phyloP scores from a whole-genome alignment of 2,113 vertebrate genomes.

The Hylia prasina region DNA sequence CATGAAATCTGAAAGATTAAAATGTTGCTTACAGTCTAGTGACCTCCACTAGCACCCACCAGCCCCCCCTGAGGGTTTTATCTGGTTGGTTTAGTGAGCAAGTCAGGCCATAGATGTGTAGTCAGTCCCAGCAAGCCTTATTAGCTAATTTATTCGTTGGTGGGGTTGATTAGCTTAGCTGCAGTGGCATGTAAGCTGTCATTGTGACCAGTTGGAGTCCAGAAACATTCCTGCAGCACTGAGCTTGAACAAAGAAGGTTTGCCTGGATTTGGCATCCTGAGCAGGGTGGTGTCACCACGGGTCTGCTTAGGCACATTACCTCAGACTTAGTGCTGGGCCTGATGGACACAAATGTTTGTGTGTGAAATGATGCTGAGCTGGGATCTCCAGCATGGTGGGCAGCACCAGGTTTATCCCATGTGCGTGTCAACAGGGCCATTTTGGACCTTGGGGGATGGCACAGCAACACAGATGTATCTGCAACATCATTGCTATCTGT shows the following conservation, averaged over 20 bases:
- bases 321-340: neutral
- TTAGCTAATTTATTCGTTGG: neutral
- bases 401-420: neutral
- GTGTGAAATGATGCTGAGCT: neutral
- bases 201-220: neutral
- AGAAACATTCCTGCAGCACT: neutral
- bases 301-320: neutral
- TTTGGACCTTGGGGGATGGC: neutral
- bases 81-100: neutral
- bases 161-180: neutral
- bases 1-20: neutral
- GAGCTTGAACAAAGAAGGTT: neutral
- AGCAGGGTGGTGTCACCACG: neutral
- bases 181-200: neutral
- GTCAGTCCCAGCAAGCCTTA: neutral
- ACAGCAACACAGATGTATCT: neutral
- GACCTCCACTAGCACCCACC: neutral
- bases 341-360: neutral
- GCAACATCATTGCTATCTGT: neutral
- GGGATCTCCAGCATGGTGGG: neutral
- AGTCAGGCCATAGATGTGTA: neutral
- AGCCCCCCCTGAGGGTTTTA: neutral
- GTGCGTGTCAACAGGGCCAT: neutral
- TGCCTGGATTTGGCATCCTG: neutral
- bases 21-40: neutral